Percentiles rank a stretch among this genome's conserved stretches.
Evolutionary conservation across 2,888 invertebrate genomes (phyloP).

Genomic region (Mesoligia furuncula): DNA sequence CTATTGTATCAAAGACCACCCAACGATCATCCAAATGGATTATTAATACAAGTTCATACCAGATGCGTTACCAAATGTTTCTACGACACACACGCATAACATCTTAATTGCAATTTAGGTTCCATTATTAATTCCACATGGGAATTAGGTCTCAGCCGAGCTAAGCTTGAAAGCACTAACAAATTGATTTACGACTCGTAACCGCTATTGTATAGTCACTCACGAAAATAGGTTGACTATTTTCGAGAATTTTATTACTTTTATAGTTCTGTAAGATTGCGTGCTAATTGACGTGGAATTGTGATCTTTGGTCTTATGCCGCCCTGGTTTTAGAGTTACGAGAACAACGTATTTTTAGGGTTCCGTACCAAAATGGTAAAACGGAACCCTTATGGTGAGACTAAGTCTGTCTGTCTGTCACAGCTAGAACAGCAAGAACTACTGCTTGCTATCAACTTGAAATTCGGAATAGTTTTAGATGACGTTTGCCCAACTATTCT

Average conservation of each 20-base stretch:
- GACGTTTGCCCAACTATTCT: no score
- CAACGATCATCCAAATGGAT: conserved; percentile 34
- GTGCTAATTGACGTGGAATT: conserved; percentile 41
- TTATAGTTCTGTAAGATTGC: conserved; percentile 50
- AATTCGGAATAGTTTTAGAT: no score
- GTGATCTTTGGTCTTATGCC: conserved; percentile 42
- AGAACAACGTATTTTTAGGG: background rate
- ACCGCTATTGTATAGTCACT: conserved; percentile 64
- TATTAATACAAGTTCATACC: conserved; percentile 41
- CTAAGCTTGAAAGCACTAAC: conserved; percentile 71
- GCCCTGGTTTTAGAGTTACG: conserved; percentile 39
- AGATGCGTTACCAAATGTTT: conserved; percentile 53
- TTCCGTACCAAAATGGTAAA: no score
- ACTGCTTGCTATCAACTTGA: no score
- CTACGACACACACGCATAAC: conserved; percentile 56
- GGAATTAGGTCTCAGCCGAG: conserved; percentile 73
- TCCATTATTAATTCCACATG: conserved; percentile 71
- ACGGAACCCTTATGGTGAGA: no score
- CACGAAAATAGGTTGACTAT: conserved; percentile 67
- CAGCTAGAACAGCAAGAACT: no score
- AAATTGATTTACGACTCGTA: conserved; percentile 70
- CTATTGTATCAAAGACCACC: conserved; percentile 45
- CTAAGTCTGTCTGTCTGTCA: no score
- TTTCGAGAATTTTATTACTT: conserved; percentile 53
- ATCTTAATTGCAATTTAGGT: conserved; percentile 72